phyloP scores from a whole-genome alignment of 2,797 vertebrate species.

The Monodelphis domestica region DNA sequence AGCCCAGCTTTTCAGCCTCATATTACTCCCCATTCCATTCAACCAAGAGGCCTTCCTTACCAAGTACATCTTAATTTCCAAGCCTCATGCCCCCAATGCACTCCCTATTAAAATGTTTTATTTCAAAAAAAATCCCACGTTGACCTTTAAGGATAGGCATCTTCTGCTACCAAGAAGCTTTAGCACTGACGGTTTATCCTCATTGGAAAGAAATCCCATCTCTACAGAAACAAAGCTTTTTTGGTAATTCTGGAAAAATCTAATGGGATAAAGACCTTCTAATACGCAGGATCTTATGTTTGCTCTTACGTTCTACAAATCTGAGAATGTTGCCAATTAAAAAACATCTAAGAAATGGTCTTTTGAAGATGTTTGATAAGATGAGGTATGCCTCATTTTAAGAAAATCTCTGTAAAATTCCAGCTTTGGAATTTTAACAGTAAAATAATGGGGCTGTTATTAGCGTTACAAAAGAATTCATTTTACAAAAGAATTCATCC shows the following conservation, averaged over 20 bases:
- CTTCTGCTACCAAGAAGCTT: not conserved
- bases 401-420: conserved; percentile 34
- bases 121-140: no score
- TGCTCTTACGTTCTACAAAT: not conserved
- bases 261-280: not conserved
- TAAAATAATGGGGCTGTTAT: conserved; percentile 13
- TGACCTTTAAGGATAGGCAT: not conserved
- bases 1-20: not conserved
- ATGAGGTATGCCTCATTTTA: not conserved
- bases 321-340: not conserved
- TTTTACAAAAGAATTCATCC: conserved; percentile 42
- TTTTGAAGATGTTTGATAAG: not conserved
- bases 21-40: no score
- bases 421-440: conserved; percentile 25
- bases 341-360: not conserved
- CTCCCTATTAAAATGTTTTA: not conserved
- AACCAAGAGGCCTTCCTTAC: no score
- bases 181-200: not conserved
- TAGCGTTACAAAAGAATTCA: not conserved
- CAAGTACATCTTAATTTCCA: not conserved
- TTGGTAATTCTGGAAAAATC: not conserved
- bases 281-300: not conserved
- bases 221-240: not conserved
- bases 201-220: conserved; percentile 4
- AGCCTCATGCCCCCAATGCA: not conserved